Base-by-base conservation (phyloP, 1,140 invertebrate species). In the Polypedilum pembai region DNA sequence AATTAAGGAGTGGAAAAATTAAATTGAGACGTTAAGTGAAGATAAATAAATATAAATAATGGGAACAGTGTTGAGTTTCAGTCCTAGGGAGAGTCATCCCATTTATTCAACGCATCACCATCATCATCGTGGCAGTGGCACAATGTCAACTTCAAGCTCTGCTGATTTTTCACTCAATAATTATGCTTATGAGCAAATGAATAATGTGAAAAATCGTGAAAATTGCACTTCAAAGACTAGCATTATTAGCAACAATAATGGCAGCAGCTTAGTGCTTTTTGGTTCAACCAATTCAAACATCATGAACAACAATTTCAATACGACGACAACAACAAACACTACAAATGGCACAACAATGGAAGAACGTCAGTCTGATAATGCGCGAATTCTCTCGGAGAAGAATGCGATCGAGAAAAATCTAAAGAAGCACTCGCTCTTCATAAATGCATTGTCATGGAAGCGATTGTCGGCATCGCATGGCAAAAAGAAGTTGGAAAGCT, bases 391-490 rank as follows among this genome's bases (percentile, higher is more conserved):
- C 77, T 90, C 88, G 45, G 92, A 94, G 82, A 94, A 94, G 82
- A 92, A 90, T 79, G 89, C 90, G 0, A 86, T 95, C 66, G 93
- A 96, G 80, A 94, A 95, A 80, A 94, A 92, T 79, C 88, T 96
- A 76, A 97, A 96, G 83, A 96, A 97, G 80, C 95, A 98, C 80
- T 95, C 95, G 73, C 83, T 96, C 56, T 97, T 98, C 83, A 95
- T 98, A 75, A 97, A 96, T 82, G 94, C 94, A 1, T 85, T 98
- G 3, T 96, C 95, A 76, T 98, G 95, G 94, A 98, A 97, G 83
- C 89, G 94, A 82, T 94, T 98, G 81, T 94, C 92, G 63, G 92
- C 93, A 8, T 89, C 93, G 8, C 93, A 92, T 79, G 94, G 93
- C 78, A 95, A 94, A 80, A 96, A 95, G 83, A 95, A 95, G 84